phyloP scores from a whole-genome alignment of 1,140 invertebrate genomes.

The Ceratitis capitata region DNA sequence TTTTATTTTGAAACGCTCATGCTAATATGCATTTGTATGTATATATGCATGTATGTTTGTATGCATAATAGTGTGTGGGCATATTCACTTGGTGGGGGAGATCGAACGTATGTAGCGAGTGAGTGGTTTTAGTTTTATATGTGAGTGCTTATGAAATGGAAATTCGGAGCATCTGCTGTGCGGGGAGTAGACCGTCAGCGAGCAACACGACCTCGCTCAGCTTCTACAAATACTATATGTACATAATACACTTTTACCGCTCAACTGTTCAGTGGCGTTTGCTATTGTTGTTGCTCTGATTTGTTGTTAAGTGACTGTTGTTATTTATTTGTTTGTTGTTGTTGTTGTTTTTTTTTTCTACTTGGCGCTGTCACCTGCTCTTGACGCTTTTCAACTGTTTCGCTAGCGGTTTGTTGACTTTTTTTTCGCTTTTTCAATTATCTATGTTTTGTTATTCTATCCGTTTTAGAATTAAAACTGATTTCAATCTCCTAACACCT shows the following conservation, averaged over 20 bases:
- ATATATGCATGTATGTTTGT: neutral
- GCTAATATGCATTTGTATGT: neutral
- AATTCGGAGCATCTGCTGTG: no score
- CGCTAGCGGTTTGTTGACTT: neutral
- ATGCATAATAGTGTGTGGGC: neutral
- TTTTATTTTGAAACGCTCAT: conserved; percentile 31
- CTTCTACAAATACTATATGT: no score
- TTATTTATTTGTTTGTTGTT: neutral
- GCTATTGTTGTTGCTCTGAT: neutral
- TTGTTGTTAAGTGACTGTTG: neutral
- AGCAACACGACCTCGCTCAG: neutral
- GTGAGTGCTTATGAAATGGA: no score
- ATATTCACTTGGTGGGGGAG: conserved; percentile 6
- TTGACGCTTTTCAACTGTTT: neutral
- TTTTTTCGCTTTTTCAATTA: neutral
- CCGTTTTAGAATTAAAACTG: no score
- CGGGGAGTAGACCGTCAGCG: neutral
- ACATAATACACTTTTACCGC: neutral
- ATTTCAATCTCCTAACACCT: neutral
- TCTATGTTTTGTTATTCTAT: neutral
- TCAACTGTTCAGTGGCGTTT: neutral
- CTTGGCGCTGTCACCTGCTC: neutral
- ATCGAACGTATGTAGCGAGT: neutral
- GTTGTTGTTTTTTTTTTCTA: neutral
- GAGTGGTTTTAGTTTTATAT: no score